phyloP scores from a whole-genome alignment of 2,113 vertebrate species.

The Promerops cafer region DNA sequence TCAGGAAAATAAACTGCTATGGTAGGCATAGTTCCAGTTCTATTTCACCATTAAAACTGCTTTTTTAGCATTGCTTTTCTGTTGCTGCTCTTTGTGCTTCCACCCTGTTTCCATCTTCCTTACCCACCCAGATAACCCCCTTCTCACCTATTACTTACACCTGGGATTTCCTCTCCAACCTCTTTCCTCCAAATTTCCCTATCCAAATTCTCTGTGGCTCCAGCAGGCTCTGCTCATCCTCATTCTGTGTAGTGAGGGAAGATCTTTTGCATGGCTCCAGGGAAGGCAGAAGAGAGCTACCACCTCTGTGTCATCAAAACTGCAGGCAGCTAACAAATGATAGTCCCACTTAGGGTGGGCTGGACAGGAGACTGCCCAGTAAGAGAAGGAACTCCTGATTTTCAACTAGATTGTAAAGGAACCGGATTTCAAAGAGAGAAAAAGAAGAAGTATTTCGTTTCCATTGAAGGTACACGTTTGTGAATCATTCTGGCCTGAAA shows the following conservation, averaged over 20 bases:
- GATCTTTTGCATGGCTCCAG: neutral
- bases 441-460: neutral
- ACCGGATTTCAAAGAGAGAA: neutral
- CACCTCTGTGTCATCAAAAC: neutral
- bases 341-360: no score
- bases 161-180: neutral
- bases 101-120: neutral
- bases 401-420: neutral
- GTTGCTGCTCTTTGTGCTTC: neutral
- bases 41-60: neutral
- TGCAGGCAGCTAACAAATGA: neutral
- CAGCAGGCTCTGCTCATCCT: neutral
- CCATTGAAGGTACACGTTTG: rapidly evolving
- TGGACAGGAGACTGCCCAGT: neutral
- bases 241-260: neutral
- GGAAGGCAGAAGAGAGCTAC: neutral
- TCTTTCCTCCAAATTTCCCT: neutral
- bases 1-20: neutral
- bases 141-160: neutral
- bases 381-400: neutral
- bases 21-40: neutral
- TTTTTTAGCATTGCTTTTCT: neutral
- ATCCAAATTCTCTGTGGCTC: neutral
- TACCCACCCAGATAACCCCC: neutral
- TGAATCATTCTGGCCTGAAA: neutral